phyloP scores from a whole-genome alignment of 2,113 vertebrate genomes.

The Morphnarchus princeps region DNA sequence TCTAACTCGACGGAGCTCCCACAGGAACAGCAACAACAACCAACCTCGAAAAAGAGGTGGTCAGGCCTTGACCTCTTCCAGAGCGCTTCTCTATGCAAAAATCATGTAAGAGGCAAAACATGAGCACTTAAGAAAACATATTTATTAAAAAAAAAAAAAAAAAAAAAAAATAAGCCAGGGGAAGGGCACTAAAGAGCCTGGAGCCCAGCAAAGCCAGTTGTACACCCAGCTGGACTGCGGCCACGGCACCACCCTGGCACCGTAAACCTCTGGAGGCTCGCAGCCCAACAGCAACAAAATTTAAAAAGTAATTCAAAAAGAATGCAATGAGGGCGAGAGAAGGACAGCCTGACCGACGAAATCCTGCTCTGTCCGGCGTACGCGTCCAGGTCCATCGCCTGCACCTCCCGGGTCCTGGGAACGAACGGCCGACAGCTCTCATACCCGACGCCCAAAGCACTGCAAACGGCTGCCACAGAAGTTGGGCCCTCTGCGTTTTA shows the following conservation, averaged over 20 bases:
- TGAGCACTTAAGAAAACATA: background rate
- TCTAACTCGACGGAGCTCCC: background rate
- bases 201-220: background rate
- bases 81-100: background rate
- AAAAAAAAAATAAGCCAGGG: background rate
- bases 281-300: background rate
- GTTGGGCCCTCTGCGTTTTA: accelerated
- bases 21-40: background rate
- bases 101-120: background rate
- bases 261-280: accelerated
- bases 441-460: accelerated
- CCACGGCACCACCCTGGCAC: background rate
- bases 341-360: too few relatives aligned
- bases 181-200: background rate
- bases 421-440: background rate
- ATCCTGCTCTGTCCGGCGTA: background rate
- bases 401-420: background rate
- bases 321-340: background rate
- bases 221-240: background rate
- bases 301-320: background rate
- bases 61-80: background rate
- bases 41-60: background rate
- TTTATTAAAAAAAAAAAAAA: too few relatives aligned
- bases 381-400: too few relatives aligned
- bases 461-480: background rate